phyloP scores from a whole-genome alignment of 2,888 invertebrate genomes.

The Coremacera marginata region DNA sequence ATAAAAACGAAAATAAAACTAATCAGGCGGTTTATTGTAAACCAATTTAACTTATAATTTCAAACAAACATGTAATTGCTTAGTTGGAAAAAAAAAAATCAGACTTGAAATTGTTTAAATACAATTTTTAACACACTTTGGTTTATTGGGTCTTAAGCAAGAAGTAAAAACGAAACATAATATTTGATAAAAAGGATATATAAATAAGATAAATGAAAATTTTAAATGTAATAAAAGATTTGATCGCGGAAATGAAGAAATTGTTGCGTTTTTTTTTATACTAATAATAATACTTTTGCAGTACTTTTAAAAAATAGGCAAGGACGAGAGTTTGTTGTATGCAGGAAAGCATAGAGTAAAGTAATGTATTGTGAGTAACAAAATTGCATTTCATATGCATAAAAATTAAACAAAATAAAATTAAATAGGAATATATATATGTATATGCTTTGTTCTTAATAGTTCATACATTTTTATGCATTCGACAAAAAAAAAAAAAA shows the following conservation, averaged over 20 bases:
- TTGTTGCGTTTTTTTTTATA: neutral
- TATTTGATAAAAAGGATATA: neutral
- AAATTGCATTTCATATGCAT: too few species aligned
- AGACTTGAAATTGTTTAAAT: neutral
- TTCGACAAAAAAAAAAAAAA: too few species aligned
- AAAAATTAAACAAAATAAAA: too few species aligned
- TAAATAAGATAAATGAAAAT: neutral
- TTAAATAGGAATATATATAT: too few species aligned
- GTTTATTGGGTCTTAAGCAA: neutral
- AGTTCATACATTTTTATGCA: too few species aligned
- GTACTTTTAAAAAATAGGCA: too few species aligned
- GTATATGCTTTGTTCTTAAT: too few species aligned
- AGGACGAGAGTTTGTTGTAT: too few species aligned
- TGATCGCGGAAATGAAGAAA: slow-evolving; percentile 13
- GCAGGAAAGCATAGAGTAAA: too few species aligned
- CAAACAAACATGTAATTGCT: neutral
- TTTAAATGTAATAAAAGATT: neutral
- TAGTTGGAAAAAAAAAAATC: neutral
- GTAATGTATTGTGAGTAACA: too few species aligned
- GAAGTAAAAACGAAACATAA: neutral
- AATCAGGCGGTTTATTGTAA: slow-evolving; percentile 1
- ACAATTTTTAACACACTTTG: neutral
- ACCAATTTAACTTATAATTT: neutral
- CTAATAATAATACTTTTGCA: too few species aligned
- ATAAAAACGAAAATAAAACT: slow-evolving; percentile 12